These are phyloP conservation scores for Basileuterus tristriatus DNA, from an alignment of 2,797 vertebrate species.

Conservation along the genomic window DNA sequence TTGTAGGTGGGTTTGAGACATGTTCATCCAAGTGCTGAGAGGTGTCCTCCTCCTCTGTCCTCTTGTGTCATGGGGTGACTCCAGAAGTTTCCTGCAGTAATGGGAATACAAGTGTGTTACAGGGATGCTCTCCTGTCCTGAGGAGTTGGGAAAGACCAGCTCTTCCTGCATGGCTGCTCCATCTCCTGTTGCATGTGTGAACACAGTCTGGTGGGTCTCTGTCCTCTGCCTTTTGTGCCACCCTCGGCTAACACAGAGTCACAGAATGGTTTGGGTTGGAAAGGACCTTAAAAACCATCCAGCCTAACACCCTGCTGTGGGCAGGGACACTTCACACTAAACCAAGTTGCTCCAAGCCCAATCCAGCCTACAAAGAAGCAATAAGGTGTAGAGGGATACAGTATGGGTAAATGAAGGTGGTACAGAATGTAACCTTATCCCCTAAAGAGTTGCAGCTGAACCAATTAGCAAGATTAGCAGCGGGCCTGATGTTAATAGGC, in stretches of 20 bases:
- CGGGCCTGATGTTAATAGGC: too few relatives aligned
- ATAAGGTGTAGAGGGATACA: not conserved
- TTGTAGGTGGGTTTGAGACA: not conserved
- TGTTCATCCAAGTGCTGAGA: not conserved
- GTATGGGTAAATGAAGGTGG: too few relatives aligned
- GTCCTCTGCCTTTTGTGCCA: accelerated
- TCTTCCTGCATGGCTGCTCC: not conserved
- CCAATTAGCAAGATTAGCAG: too few relatives aligned
- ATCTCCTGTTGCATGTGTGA: not conserved
- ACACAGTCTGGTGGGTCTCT: not conserved
- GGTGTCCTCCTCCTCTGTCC: accelerated
- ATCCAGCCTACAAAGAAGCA: not conserved
- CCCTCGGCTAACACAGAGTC: not conserved
- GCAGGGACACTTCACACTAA: not conserved
- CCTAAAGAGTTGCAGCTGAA: too few relatives aligned
- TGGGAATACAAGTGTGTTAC: accelerated
- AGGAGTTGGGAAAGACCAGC: not conserved
- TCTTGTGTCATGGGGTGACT: accelerated
- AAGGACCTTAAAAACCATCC: not conserved
- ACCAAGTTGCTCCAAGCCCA: not conserved
- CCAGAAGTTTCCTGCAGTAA: not conserved
- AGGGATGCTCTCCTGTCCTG: not conserved
- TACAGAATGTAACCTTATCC: too few relatives aligned
- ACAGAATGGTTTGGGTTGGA: not conserved
- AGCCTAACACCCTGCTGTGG: not conserved